Base-by-base conservation (phyloP, 2,113 vertebrate species). In the Riparia riparia region DNA sequence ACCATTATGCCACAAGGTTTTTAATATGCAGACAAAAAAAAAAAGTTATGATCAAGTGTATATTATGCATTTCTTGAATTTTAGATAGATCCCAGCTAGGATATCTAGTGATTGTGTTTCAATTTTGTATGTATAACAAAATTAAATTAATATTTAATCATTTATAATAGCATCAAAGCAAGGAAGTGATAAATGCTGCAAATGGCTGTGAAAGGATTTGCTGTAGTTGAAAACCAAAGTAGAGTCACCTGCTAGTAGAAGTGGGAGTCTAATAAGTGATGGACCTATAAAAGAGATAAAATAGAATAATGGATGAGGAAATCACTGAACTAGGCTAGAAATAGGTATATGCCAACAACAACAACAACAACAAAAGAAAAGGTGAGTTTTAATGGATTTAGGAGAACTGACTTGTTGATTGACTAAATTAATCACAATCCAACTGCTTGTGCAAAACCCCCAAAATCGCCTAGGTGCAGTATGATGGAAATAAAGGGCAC, bases 111-210 rank as follows among this genome's bases (percentile, higher is more conserved):
- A 66, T 42, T 56, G 32, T 51, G 34, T 95, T 98, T 96, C 89
- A 86, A 63, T 97, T 97, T 96, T 93, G 57, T 92, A 77, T 80
- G 85, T 64, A 89, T 89, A 84, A 41, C 49, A 92, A 76, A 96
- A 97, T 84, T 68, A 96, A 96, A 94, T 86, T 88, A 88, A 60
- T 91, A 61, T 94, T 97, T 96, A 97, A 96, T 97, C 7, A 88
- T 96, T 95, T 93, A 81, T 95, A 94, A 47, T 77, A 91, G 32
- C 79, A 94, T 66, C 65, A 97, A 70, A 32, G 79, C 57, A 49
- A 97, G 42, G 63, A 92, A 97, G 69, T 94, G 78, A 96, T 95
- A 96, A 96, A 95, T 95, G 71, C 65, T 90, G 85, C 92, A 93
- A 95, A 90, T 86, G 74, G 85, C 86, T 96, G 89, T 78, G 86